Conservation (phyloP, 2,888 invertebrate genomes). For the Tachina grossa region DNA sequence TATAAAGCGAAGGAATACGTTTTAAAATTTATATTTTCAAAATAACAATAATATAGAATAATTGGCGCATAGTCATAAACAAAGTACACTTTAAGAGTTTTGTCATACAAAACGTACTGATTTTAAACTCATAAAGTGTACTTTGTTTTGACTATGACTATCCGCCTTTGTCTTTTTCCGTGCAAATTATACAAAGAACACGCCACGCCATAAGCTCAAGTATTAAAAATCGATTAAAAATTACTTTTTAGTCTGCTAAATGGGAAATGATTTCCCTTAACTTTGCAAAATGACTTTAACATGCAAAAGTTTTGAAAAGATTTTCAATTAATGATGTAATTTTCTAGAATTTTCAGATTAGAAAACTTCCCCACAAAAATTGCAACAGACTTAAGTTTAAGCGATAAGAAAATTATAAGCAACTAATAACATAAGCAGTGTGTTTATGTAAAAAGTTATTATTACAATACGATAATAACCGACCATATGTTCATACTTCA, state of each 20-base stretch:
- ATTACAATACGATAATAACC: background rate
- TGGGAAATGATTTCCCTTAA: background rate
- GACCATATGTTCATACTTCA: background rate
- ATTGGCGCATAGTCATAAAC: no score
- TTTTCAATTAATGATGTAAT: background rate
- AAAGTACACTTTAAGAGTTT: no score
- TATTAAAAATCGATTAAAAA: no score
- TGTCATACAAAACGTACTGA: no score
- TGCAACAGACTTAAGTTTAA: background rate
- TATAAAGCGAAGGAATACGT: background rate
- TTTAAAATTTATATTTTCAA: background rate
- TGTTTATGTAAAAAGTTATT: background rate
- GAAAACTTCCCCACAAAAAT: conserved; percentile 7
- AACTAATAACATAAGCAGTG: background rate
- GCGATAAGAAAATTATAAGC: background rate
- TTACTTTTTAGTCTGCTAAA: no score
- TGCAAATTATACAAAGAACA: no score
- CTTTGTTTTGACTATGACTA: no score
- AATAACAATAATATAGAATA: no score
- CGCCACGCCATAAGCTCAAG: no score
- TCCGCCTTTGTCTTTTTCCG: no score
- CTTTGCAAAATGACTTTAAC: background rate
- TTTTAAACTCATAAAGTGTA: no score
- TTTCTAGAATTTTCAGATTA: background rate
- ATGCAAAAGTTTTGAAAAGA: background rate